Conservation (phyloP, 2,797 vertebrate species). For the Tachyglossus aculeatus region DNA sequence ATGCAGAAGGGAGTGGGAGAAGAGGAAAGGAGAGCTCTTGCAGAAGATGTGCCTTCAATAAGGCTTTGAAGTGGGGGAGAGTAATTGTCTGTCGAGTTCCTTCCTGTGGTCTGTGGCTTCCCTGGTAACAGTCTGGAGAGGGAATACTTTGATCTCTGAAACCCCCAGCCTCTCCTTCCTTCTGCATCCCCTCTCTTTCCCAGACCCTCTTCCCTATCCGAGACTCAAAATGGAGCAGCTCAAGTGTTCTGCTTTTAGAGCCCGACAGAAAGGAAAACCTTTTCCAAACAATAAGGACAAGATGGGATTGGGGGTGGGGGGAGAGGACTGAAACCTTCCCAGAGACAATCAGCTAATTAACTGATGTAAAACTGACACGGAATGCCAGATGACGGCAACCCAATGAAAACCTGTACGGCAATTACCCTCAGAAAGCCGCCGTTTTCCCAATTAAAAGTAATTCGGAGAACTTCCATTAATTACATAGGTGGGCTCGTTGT, state of each 20-base stretch:
- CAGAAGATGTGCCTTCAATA: no score
- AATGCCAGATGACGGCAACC: conserved; percentile 42
- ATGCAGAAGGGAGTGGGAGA: no score
- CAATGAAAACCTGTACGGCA: conserved; percentile 53
- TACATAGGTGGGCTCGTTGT: conserved; percentile 51
- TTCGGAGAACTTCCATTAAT: conserved; percentile 66
- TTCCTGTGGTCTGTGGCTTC: no score
- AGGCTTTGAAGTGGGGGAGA: no score
- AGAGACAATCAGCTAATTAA: conserved; percentile 68
- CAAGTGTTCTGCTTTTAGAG: conserved; percentile 46
- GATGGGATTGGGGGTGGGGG: no score
- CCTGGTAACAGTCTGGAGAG: neutral
- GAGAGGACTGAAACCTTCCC: conserved; percentile 35
- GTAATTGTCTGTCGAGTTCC: no score
- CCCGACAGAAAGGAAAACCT: conserved; percentile 51
- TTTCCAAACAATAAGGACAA: conserved; percentile 41
- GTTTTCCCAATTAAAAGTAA: conserved; percentile 67
- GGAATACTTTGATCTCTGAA: neutral
- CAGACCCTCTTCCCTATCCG: conserved; percentile 29
- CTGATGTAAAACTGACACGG: conserved; percentile 43
- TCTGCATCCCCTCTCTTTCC: conserved; percentile 12
- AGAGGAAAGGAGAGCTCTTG: no score
- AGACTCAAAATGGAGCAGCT: conserved; percentile 40
- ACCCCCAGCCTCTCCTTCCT: conserved; percentile 4
- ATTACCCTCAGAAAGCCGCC: conserved; percentile 65